Evolutionary conservation across 2,113 vertebrate species (phyloP), one percentile per base, ranked within the genome.

Genomic region (Dicentrarchus labrax): DNA sequence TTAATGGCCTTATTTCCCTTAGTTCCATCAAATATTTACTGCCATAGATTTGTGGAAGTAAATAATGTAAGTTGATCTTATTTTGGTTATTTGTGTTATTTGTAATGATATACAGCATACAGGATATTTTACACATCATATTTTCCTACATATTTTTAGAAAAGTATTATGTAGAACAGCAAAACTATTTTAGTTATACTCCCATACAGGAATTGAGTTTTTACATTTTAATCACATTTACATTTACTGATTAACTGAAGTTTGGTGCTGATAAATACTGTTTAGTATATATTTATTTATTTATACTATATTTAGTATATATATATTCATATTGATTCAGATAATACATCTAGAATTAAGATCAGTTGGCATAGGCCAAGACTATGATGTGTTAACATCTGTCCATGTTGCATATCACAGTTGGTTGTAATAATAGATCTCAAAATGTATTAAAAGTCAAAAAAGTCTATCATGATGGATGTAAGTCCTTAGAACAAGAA

Each of bases 1-100:
- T 62, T 82, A 85, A 82, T 76, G 24, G 5, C 45, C 16, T 66
- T 71, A n/a, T 65, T 57, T n/a, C n/a, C n/a, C n/a, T n/a, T 61
- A 56, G 57, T 22, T 71, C 43, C n/a, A 15, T 72, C 45, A 62
- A 62, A 68, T 71, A 16, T 70, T 65, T 76, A 47, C 65, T 48
- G 10, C n/a, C 19, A 39, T 7, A 45, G 8, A 43, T n/a, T 5
- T 50, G 45, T 50, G 24, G 19, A 47, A 39, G 41, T 16, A 30
- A 12, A n/a, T 64, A 5, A 59, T 47, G 22, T 21, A 38, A 39
- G 12, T 51, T 62, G 10, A 61, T 72, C 41, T 56, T 56, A 7
- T 71, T 24, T 7, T 72, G 16, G n/a, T 43, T 45, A 6, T 30
- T 72, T 47, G 0, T 56, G 22, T 30, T 59, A 21, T 72, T 38